A percentile compares a stretch with the other conserved stretches of the same genome.
Conservation (phyloP, 2,797 vertebrate species). For the Eremophila alpestris region DNA sequence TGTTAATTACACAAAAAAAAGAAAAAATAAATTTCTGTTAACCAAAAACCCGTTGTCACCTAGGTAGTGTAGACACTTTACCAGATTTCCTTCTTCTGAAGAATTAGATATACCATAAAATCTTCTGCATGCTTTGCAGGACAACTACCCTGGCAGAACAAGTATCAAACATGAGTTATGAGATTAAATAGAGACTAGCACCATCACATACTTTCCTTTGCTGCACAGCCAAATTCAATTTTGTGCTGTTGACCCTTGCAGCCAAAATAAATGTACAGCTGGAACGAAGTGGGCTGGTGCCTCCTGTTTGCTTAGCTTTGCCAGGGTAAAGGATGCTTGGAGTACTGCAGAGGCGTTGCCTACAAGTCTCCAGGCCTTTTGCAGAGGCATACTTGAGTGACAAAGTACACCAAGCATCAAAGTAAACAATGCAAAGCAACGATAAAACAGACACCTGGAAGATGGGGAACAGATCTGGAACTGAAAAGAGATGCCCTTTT, state of each 20-base stretch:
- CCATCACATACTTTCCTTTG: constrained; percentile 36
- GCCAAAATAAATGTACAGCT: constrained; percentile 67
- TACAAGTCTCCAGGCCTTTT: not conserved
- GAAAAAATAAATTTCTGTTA: not conserved
- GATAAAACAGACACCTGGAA: not conserved
- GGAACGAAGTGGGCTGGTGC: constrained; percentile 19
- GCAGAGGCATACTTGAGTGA: not conserved
- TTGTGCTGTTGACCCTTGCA: constrained; percentile 41
- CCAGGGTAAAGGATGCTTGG: not conserved
- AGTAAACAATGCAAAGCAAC: not conserved
- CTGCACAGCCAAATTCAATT: constrained; percentile 53
- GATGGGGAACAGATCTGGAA: not conserved
- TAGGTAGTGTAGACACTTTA: not conserved
- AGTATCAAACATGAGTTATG: constrained; percentile 15
- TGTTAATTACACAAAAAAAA: not conserved
- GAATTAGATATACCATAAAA: not conserved
- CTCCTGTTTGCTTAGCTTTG: not conserved
- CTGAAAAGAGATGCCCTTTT: not conserved
- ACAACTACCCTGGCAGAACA: not conserved
- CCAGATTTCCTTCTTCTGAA: not conserved
- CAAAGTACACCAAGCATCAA: not conserved
- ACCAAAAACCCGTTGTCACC: not conserved
- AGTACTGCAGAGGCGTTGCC: not conserved
- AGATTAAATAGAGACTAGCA: constrained; percentile 28
- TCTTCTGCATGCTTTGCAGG: not conserved